These are phyloP conservation scores for Cephalopholis sonnerati DNA, from an alignment of 2,113 vertebrate species.

Conservation along the genomic window DNA sequence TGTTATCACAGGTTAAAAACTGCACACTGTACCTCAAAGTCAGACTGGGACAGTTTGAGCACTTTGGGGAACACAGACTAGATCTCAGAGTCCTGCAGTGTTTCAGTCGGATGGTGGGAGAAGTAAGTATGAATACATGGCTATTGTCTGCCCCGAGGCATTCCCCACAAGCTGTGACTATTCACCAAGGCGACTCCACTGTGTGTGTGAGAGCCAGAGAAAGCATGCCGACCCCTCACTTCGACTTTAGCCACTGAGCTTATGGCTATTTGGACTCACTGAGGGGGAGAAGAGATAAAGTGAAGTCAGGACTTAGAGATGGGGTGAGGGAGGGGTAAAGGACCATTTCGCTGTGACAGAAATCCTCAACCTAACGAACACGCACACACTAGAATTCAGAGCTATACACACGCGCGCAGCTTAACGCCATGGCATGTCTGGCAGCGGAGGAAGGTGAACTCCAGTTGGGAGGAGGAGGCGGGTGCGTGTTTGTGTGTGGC, in stretches of 20 bases:
- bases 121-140: slow-evolving; percentile 69
- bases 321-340: slow-evolving; percentile 36
- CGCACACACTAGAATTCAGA: not conserved
- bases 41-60: slow-evolving; percentile 11
- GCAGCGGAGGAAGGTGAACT: slow-evolving; percentile 54
- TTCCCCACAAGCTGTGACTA: slow-evolving; percentile 75
- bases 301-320: slow-evolving; percentile 51
- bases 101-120: slow-evolving; percentile 55
- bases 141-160: slow-evolving; percentile 79
- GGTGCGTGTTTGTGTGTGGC: slow-evolving; percentile 49
- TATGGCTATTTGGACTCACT: slow-evolving; percentile 70
- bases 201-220: slow-evolving; percentile 35
- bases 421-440: slow-evolving; percentile 23
- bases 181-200: slow-evolving; percentile 80
- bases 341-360: slow-evolving; percentile 29
- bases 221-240: slow-evolving; percentile 59
- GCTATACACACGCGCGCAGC: not conserved
- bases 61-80: slow-evolving; percentile 3
- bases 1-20: not conserved
- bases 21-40: not conserved
- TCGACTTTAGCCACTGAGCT: slow-evolving; percentile 58
- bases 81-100: slow-evolving; percentile 25
- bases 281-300: slow-evolving; percentile 62
- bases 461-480: slow-evolving; percentile 27
- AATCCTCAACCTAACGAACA: slow-evolving; percentile 29